Percentiles rank a stretch among this genome's conserved stretches.
Evolutionary conservation across 2,888 invertebrate species (phyloP).

Genomic region (Erynnis tages): DNA sequence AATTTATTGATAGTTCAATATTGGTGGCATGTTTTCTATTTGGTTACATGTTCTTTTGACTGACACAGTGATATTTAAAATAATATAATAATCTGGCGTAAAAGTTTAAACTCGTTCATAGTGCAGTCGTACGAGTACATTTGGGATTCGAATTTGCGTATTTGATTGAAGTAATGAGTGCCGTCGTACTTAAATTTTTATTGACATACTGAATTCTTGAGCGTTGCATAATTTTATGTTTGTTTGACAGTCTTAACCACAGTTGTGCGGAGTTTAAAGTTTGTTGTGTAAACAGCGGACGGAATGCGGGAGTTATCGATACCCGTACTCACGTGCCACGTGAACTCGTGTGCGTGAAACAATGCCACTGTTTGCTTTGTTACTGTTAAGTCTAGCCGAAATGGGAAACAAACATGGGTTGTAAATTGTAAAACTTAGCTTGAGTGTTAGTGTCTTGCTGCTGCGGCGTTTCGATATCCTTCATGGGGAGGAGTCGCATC

Average conservation of each 20-base stretch:
- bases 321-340: slow-evolving; percentile 48
- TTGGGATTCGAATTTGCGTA: too few relatives aligned
- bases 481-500: too few relatives aligned
- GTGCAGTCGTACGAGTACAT: too few relatives aligned
- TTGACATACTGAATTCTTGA: too few relatives aligned
- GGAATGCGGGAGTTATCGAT: slow-evolving; percentile 13
- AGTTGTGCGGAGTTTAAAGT: neutral
- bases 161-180: too few relatives aligned
- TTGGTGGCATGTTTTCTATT: neutral
- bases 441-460: neutral
- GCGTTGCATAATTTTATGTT: neutral
- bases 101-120: too few relatives aligned
- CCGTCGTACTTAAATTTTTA: too few relatives aligned
- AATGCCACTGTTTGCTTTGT: slow-evolving; percentile 41
- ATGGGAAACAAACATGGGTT: slow-evolving; percentile 23
- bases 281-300: slow-evolving; percentile 6
- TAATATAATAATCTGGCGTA: neutral
- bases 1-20: slow-evolving; percentile 6
- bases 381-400: slow-evolving; percentile 29
- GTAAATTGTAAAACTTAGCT: neutral
- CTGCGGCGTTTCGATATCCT: neutral
- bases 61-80: neutral
- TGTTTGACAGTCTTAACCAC: neutral
- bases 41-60: too few relatives aligned
- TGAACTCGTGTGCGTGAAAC: slow-evolving; percentile 43